phyloP scores from a whole-genome alignment of 2,888 invertebrate species.

The Pocota personata region DNA sequence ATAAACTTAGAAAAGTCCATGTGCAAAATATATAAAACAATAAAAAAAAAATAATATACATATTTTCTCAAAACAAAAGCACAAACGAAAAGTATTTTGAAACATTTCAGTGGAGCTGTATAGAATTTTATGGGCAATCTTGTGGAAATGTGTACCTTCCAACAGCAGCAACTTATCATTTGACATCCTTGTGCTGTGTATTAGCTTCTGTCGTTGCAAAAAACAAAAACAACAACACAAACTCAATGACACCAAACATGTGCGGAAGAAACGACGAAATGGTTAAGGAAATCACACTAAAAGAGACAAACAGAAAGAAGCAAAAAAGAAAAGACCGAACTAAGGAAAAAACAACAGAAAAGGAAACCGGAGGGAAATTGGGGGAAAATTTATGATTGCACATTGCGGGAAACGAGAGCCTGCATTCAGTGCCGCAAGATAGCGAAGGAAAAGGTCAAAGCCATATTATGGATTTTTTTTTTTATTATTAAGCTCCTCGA shows the following conservation, averaged over 20 bases:
- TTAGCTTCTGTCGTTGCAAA: background rate
- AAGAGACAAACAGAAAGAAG: constrained; percentile 25
- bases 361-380: constrained; percentile 65
- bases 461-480: constrained; percentile 60
- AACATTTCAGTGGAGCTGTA: background rate
- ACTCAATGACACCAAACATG: constrained; percentile 2
- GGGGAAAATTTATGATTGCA: constrained; percentile 74
- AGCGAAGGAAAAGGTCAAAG: constrained; percentile 73
- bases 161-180: constrained; percentile 38
- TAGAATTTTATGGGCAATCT: background rate
- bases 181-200: constrained; percentile 24
- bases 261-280: constrained; percentile 28
- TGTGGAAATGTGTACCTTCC: background rate
- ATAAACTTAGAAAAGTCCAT: background rate
- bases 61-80: background rate
- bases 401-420: constrained; percentile 75
- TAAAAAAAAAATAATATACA: background rate
- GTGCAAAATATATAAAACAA: background rate
- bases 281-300: constrained; percentile 31
- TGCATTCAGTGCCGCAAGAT: constrained; percentile 75
- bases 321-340: constrained; percentile 39
- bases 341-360: constrained; percentile 38
- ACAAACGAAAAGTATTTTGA: background rate
- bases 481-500: constrained; percentile 35
- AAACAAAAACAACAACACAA: background rate